phyloP scores from a whole-genome alignment of 2,113 vertebrate species.

The Neotragus pygmaeus region DNA sequence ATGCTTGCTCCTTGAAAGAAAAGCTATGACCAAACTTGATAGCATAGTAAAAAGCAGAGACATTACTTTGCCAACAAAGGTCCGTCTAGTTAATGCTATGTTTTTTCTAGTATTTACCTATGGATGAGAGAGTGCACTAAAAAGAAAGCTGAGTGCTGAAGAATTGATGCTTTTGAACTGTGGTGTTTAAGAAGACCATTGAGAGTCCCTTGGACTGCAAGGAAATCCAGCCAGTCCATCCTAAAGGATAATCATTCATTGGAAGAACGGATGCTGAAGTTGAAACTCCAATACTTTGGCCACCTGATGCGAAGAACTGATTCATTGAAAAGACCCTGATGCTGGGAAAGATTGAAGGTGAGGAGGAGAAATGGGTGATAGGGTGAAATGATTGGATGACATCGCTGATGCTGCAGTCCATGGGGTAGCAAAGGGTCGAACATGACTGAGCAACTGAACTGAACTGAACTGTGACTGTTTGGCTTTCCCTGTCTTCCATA shows the following conservation, averaged over 20 bases:
- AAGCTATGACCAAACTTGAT: not conserved
- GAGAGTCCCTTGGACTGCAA: not conserved
- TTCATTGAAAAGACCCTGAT: not conserved
- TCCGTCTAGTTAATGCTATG: not conserved
- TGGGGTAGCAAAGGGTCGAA: fast-evolving
- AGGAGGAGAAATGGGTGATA: not conserved
- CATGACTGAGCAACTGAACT: not conserved
- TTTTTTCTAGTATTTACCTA: not conserved
- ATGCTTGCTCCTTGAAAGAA: not conserved
- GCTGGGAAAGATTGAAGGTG: not conserved
- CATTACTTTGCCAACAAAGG: not conserved
- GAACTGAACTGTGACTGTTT: not conserved
- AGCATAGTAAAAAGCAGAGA: not conserved
- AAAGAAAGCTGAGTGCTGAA: not conserved
- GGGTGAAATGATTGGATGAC: not conserved
- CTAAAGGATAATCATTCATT: not conserved
- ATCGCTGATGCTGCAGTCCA: not conserved
- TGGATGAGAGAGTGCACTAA: not conserved
- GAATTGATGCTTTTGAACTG: not conserved
- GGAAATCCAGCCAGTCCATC: not conserved
- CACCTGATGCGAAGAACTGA: not conserved
- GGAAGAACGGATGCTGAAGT: not conserved
- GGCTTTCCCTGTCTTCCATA: not conserved
- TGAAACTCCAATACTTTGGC: not conserved
- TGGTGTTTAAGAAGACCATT: not conserved